phyloP scores from a whole-genome alignment of 2,888 invertebrate species.

The Chymomyza procnemis region DNA sequence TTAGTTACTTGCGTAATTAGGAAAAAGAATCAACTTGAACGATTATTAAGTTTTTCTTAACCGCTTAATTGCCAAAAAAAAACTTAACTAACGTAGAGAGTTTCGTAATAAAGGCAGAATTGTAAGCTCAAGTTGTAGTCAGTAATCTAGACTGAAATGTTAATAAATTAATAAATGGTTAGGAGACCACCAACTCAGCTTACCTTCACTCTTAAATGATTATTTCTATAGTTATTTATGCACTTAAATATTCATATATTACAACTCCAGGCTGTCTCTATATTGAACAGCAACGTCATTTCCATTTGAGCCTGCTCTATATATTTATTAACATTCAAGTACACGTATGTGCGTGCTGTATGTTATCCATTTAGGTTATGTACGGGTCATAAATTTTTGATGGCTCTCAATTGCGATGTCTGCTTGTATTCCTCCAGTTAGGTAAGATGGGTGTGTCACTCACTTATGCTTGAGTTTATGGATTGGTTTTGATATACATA shows the following conservation, averaged over 20 bases:
- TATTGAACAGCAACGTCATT: not conserved
- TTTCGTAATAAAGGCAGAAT: too few relatives aligned
- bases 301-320: not conserved
- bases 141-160: too few relatives aligned
- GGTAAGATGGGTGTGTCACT: constrained; percentile 7
- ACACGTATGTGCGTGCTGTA: constrained; percentile 20
- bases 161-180: too few relatives aligned
- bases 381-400: constrained; percentile 62
- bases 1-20: too few relatives aligned
- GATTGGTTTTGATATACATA: constrained; percentile 52
- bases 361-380: constrained; percentile 28
- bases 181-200: too few relatives aligned
- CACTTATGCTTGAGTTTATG: constrained; percentile 29
- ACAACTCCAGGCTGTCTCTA: not conserved
- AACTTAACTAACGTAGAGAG: too few relatives aligned
- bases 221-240: too few relatives aligned
- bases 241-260: not conserved
- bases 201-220: too few relatives aligned
- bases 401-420: constrained; percentile 42
- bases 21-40: too few relatives aligned
- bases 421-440: not conserved
- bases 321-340: not conserved
- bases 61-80: too few relatives aligned
- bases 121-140: too few relatives aligned
- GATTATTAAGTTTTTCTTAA: too few relatives aligned